Evolutionary conservation across 2,113 vertebrate species (phyloP).

Genomic region (Prinia subflava): DNA sequence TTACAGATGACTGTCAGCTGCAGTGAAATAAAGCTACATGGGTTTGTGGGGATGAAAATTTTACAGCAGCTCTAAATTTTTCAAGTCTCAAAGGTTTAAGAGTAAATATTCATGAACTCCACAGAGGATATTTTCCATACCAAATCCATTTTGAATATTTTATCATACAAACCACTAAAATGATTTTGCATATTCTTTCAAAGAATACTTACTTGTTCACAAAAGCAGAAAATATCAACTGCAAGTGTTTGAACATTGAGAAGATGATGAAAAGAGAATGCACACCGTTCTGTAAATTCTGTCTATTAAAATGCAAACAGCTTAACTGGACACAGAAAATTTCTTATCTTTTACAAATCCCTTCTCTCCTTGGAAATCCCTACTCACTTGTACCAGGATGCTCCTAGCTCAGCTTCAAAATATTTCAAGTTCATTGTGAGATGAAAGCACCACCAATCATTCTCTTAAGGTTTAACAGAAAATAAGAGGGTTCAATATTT

Average conservation of each 20-base stretch:
- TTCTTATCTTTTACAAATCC: not conserved
- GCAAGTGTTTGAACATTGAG: not conserved
- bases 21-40: not conserved
- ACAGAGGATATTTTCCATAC: not conserved
- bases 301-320: not conserved
- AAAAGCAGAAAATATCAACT: not conserved
- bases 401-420: not conserved
- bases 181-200: not conserved
- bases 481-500: not conserved
- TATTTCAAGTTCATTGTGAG: not conserved
- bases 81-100: conserved; percentile 26
- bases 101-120: conserved; percentile 44
- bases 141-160: conserved; percentile 33
- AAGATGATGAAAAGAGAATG: not conserved
- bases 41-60: not conserved
- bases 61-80: conserved; percentile 2
- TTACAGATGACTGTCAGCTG: not conserved
- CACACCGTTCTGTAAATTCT: not conserved
- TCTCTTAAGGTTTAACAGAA: not conserved
- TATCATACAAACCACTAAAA: conserved; percentile 28
- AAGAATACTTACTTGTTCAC: not conserved
- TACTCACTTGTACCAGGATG: not conserved
- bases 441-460: not conserved
- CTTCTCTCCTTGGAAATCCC: not conserved
- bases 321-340: not conserved